Evolutionary conservation across 2,888 invertebrate genomes (phyloP).

Genomic region (Dichetophora obliterata): DNA sequence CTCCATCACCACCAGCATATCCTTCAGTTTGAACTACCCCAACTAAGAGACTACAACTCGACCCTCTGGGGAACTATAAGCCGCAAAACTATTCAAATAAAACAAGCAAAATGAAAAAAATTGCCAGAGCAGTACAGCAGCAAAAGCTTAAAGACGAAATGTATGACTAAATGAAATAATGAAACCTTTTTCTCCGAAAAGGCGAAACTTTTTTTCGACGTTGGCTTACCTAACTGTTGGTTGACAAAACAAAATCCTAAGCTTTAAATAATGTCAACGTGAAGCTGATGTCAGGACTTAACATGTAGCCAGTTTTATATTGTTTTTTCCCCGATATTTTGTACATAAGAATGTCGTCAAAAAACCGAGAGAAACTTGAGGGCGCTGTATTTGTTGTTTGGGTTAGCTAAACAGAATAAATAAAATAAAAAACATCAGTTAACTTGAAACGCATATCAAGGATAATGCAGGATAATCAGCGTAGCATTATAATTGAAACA

Average conservation of each 20-base stretch:
- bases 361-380: not conserved
- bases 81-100: constrained; percentile 16
- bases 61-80: constrained; percentile 30
- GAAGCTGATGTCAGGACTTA: not conserved
- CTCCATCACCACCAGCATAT: not conserved
- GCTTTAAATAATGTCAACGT: not conserved
- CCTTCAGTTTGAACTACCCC: not conserved
- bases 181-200: constrained; percentile 48
- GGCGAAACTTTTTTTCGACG: not conserved
- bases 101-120: constrained; percentile 33
- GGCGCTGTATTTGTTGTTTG: not conserved
- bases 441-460: constrained; percentile 2
- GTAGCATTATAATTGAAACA: constrained; percentile 5
- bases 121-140: not conserved
- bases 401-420: not conserved
- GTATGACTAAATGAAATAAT: constrained; percentile 57
- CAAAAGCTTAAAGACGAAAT: constrained; percentile 4
- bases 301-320: not conserved
- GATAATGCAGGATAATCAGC: constrained; percentile 11
- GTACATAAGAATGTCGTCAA: not conserved
- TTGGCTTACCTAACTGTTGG: not conserved
- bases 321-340: not conserved
- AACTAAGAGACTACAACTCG: not conserved
- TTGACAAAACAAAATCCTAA: not conserved
- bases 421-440: not conserved